Evolutionary conservation across 2,888 invertebrate genomes (phyloP), one percentile per base, ranked within the genome.

Genomic region (Camponotus fellah): DNA sequence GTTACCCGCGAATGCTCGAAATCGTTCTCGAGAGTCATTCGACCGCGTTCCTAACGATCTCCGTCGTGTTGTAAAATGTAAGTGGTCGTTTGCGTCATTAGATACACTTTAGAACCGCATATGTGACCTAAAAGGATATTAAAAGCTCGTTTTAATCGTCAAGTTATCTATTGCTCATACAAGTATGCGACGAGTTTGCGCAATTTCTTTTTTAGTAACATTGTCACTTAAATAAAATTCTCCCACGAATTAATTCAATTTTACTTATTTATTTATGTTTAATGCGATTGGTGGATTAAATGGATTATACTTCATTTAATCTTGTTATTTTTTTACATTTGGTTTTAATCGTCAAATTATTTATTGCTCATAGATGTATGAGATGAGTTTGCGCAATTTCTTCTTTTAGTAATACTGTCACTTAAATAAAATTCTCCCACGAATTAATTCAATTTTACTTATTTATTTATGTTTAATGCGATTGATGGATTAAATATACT

Each of bases 21-120:
- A 66, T 58, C 62, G 43, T 56, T 65, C 77, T 82, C 77, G 34
- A 62, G 76, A 60, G 53, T 64, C 76, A 62, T 81, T 64, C 32
- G 75, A 40, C 26, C 26, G 49, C 17, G 34, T 34, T 53, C 37
- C 77, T 76, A 81, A 81, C 46, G 64, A 81, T 75, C 76, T 53
- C 49, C 26, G 40, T 49, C 53, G 62, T 12, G 69, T 21, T 79
- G 79, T 69, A 69, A 79, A 79, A 60, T 69, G 17, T 21, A 69
- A 68, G 43, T 34, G 34, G 58, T 37, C 43, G 46, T 46, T 69
- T 10, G 34, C 79, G 56, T 21, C 46, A 26, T 69, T 69, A 60
- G 43, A 6, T 40, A n/a, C 14, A 14, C 17, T 43, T 32, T 32
- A 56, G 10, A 65, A 26, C 56, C 62, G n/a, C 9, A 46, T 49